These are phyloP conservation scores for Galaxea fascicularis DNA, from an alignment of 92 coral and sea anemone species.

Conservation along the genomic window DNA sequence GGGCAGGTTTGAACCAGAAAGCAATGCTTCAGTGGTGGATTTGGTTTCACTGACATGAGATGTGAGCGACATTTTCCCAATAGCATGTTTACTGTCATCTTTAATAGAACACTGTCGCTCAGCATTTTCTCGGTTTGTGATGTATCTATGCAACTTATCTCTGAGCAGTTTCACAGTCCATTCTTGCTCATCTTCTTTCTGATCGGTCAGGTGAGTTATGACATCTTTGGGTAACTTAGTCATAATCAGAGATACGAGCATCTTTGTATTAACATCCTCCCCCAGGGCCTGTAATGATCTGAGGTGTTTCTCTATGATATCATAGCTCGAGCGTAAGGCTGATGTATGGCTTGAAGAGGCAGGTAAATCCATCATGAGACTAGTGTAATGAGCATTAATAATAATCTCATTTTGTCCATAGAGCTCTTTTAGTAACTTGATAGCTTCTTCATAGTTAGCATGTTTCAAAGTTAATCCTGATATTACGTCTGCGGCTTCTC, in stretches of 20 bases:
- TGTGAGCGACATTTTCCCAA: not conserved
- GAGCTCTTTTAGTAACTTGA: constrained; percentile 36
- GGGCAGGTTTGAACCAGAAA: not conserved
- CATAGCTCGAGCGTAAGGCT: not conserved
- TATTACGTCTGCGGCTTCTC: too few relatives aligned
- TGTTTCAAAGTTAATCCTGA: constrained; percentile 51
- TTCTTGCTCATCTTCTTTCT: constrained; percentile 11
- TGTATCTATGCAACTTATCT: constrained; percentile 26
- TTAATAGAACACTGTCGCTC: not conserved
- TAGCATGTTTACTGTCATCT: not conserved
- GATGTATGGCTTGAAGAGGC: not conserved
- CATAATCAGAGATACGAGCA: too few relatives aligned
- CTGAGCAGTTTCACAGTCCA: constrained; percentile 17
- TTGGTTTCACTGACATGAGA: too few relatives aligned
- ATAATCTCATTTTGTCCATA: constrained; percentile 62
- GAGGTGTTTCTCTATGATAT: too few relatives aligned
- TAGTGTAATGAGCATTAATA: too few relatives aligned
- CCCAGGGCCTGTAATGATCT: too few relatives aligned
- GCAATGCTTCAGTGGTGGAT: constrained; percentile 7
- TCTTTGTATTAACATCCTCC: too few relatives aligned
- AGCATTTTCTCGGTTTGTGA: constrained; percentile 20
- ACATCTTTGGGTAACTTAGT: too few relatives aligned
- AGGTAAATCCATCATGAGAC: constrained; percentile 35
- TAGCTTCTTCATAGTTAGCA: constrained; percentile 61
- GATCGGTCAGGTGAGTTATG: too few relatives aligned